Evolutionary conservation across 2,113 vertebrate genomes (phyloP), one percentile per base, ranked within the genome.

Genomic region (Pseudopipra pipra): DNA sequence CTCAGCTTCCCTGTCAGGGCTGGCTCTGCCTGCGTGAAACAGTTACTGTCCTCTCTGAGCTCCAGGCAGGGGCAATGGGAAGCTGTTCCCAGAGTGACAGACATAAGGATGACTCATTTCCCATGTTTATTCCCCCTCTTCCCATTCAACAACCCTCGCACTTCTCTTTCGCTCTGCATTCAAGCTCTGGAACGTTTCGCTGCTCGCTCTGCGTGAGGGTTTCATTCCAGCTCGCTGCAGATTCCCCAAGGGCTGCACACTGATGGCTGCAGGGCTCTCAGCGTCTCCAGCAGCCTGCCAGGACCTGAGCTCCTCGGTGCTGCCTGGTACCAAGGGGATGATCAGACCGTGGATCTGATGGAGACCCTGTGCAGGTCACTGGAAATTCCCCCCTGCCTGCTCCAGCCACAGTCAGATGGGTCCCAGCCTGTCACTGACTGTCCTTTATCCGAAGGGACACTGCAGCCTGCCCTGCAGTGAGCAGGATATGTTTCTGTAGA

Each of bases 111-210:
- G 89, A 89, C 90, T 94, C 89, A 87, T 85, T 95, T 89, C 44
- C 91, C 81, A 30, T 95, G 89, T 95, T 97, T 96, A 90, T 95
- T 95, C 95, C 76, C 93, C 79, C 70, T 92, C 85, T 95, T 93
- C 82, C 94, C 92, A 89, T 93, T 95, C 84, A 88, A 55, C 92
- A 95, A 24, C 81, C 80, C 93, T 92, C 81, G 9, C 91, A 58
- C 41, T 95, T 74, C 92, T 87, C 90, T 79, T 75, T 78, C 6
- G 8, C 88, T 81, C 79, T 84, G 93, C 72, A 3, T 52, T 67
- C 81, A 88, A 56, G 66, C 76, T 85, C 28, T 24, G 71, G 75
- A 52, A 47, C 41, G 33, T 46, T 85, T 82, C 2, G 1, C 55
- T n/a, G 91, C 73, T 78, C 6, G n/a, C 76, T 83, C 51, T 23